Evolutionary conservation across 2,113 vertebrate genomes (phyloP).

Genomic region (Lepisosteus osseus): DNA sequence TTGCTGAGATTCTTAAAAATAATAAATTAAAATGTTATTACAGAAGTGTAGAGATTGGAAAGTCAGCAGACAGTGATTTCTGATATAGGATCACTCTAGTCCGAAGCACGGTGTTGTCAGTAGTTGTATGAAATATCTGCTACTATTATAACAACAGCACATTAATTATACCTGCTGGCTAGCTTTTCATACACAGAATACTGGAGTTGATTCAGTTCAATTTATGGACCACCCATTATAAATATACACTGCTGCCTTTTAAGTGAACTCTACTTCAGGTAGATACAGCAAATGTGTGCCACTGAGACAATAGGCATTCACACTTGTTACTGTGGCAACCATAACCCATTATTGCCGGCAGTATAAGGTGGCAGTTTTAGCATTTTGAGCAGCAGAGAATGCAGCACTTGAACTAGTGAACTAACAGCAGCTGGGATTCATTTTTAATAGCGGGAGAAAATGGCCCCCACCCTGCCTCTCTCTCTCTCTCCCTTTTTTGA

Average conservation of each 20-base stretch:
- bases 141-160: slow-evolving; percentile 52
- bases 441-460: not conserved
- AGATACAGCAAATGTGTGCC: slow-evolving; percentile 21
- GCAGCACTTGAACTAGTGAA: slow-evolving; percentile 8
- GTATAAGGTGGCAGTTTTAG: slow-evolving; percentile 7
- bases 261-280: slow-evolving; percentile 21
- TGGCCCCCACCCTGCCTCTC: slow-evolving; percentile 21
- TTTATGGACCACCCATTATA: slow-evolving; percentile 46
- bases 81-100: slow-evolving; percentile 14
- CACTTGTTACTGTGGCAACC: slow-evolving; percentile 24
- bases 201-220: slow-evolving; percentile 40
- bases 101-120: slow-evolving; percentile 30
- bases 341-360: slow-evolving; percentile 12
- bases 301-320: slow-evolving; percentile 14
- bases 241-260: slow-evolving; percentile 21
- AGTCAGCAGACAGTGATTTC: not conserved
- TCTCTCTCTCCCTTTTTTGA: not conserved
- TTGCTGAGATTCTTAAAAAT: no score
- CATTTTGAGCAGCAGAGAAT: slow-evolving; percentile 14
- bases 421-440: slow-evolving; percentile 1
- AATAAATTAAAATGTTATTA: no score
- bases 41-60: not conserved
- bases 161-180: not conserved
- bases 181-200: slow-evolving; percentile 14
- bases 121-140: slow-evolving; percentile 55